These are phyloP conservation scores for Cephus pulcher DNA, from an alignment of 2,888 invertebrate species.

Conservation along the genomic window DNA sequence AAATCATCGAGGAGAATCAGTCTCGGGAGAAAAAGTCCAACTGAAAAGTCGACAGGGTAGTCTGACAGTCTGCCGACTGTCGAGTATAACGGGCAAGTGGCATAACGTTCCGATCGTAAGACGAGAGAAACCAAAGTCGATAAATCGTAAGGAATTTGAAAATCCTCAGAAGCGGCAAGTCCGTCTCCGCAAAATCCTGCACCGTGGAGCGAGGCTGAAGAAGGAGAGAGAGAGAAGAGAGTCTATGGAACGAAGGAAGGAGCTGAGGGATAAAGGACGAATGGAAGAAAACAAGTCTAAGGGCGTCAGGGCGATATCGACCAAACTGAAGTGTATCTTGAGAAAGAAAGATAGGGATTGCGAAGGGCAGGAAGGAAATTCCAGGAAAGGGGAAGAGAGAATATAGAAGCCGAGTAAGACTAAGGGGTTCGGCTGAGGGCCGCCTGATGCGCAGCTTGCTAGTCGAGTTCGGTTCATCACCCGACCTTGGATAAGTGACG, in stretches of 20 bases:
- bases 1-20: not conserved
- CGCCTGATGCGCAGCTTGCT: not conserved
- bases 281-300: constrained; percentile 12
- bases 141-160: not conserved
- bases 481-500: constrained; percentile 61
- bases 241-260: not conserved
- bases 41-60: not conserved
- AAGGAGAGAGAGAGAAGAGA: not conserved
- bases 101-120: not conserved
- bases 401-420: constrained; percentile 18
- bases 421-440: not conserved
- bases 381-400: constrained; percentile 13
- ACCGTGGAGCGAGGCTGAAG: not conserved
- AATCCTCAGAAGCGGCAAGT: not conserved
- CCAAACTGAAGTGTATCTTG: constrained; percentile 35
- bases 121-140: not conserved
- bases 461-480: constrained; percentile 48
- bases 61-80: not conserved
- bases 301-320: constrained; percentile 36
- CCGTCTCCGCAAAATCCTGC: not conserved
- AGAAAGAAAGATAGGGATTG: not conserved
- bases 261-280: not conserved
- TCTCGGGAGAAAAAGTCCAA: not conserved
- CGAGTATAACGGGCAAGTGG: not conserved
- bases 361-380: not conserved